Evolutionary conservation across 2,888 invertebrate genomes (phyloP).

Genomic region (Baccha elongata): DNA sequence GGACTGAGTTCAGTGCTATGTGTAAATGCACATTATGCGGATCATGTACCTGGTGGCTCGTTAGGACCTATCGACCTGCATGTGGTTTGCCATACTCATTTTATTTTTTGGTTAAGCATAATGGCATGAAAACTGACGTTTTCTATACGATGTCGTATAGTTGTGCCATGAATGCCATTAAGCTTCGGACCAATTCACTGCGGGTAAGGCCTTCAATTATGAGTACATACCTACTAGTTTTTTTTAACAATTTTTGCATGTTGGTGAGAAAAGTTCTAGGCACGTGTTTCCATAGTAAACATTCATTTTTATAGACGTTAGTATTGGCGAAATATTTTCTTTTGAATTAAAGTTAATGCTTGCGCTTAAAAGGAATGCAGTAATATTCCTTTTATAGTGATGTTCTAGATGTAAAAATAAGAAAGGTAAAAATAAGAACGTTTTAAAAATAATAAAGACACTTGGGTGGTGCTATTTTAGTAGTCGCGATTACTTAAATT

Average conservation of each 20-base stretch:
- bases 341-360: too few species aligned
- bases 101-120: constrained; percentile 43
- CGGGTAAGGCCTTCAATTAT: constrained; percentile 58
- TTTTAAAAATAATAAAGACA: too few species aligned
- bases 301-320: neutral
- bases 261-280: constrained; percentile 3
- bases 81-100: constrained; percentile 50
- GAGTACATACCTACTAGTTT: too few species aligned
- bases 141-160: constrained; percentile 13
- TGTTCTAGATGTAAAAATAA: too few species aligned
- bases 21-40: constrained; percentile 73
- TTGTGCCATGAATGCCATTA: constrained; percentile 54
- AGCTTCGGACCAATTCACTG: constrained; percentile 58
- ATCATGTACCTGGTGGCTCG: constrained; percentile 71
- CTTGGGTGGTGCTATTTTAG: too few species aligned
- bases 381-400: too few species aligned
- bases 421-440: too few species aligned
- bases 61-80: constrained; percentile 64
- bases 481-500: too few species aligned
- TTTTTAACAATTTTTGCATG: constrained; percentile 25
- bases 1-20: constrained; percentile 45
- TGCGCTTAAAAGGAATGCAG: too few species aligned
- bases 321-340: too few species aligned
- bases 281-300: constrained; percentile 14
- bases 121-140: constrained; percentile 53